phyloP scores from a whole-genome alignment of 2,113 vertebrate species.

The Geothlypis trichas region DNA sequence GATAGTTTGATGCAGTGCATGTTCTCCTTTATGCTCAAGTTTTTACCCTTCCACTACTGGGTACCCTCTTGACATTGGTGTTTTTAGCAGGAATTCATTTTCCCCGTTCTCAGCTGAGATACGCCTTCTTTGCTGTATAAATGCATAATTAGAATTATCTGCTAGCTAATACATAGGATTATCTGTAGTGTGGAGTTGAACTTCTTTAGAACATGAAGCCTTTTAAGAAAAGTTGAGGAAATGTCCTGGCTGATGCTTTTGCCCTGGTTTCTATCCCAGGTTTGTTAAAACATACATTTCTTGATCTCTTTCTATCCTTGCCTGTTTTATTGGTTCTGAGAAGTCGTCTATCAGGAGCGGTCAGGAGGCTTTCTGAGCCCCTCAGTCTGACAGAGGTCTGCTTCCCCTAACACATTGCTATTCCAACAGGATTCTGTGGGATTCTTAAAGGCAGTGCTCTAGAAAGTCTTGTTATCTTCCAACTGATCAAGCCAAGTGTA shows the following conservation, averaged over 20 bases:
- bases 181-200: background rate
- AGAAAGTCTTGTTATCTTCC: background rate
- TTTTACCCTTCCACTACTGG: background rate
- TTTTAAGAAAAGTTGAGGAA: background rate
- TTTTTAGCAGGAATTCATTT: background rate
- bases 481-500: background rate
- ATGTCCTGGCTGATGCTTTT: background rate
- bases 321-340: background rate
- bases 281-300: background rate
- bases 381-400: background rate
- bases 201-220: background rate
- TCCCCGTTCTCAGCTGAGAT: background rate
- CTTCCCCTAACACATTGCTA: background rate
- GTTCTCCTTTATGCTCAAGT: background rate
- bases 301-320: background rate
- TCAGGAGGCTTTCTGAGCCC: background rate
- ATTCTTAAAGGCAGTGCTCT: background rate
- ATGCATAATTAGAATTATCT: background rate
- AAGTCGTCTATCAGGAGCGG: rapidly evolving
- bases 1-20: background rate
- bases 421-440: background rate
- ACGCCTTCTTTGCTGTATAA: background rate
- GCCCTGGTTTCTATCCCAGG: background rate
- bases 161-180: background rate
- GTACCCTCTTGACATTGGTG: background rate